Conservation (phyloP, 2,113 vertebrate genomes). For the Elaphurus davidianus region DNA sequence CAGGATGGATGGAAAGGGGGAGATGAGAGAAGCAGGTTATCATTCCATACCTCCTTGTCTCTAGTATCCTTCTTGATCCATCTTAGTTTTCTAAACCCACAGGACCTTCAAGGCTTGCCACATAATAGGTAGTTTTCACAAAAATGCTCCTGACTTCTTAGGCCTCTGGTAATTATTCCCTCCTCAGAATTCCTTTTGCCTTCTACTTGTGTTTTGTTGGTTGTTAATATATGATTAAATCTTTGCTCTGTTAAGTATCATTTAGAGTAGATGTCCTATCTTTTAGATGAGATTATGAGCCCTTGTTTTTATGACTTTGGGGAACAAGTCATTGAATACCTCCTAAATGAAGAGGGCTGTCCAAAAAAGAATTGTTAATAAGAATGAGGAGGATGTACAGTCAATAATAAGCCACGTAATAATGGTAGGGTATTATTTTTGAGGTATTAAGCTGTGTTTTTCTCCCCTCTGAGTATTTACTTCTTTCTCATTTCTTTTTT, state of each 20-base stretch:
- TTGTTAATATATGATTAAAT: not conserved
- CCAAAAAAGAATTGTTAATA: not conserved
- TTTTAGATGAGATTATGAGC: not conserved
- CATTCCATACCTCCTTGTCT: not conserved
- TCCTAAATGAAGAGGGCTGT: not conserved
- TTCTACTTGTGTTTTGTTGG: not conserved
- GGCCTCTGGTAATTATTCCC: not conserved
- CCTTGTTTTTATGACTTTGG: not conserved
- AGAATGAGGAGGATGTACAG: not conserved
- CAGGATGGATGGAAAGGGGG: not conserved
- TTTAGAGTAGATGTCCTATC: not conserved
- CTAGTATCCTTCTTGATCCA: not conserved
- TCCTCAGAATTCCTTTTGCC: not conserved
- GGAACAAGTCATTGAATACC: not conserved
- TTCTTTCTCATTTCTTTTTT: not conserved
- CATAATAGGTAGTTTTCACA: not conserved
- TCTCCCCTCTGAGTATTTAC: not conserved
- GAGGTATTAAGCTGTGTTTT: not conserved
- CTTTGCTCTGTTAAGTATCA: not conserved
- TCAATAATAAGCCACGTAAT: not conserved
- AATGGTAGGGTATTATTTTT: not conserved
- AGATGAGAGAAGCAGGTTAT: not conserved
- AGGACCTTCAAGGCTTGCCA: not conserved
- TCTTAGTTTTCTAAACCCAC: not conserved
- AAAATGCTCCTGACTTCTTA: not conserved